Evolutionary conservation across 2,797 vertebrate species (phyloP), one percentile per base, ranked within the genome.

Genomic region (Pristis pectinata): DNA sequence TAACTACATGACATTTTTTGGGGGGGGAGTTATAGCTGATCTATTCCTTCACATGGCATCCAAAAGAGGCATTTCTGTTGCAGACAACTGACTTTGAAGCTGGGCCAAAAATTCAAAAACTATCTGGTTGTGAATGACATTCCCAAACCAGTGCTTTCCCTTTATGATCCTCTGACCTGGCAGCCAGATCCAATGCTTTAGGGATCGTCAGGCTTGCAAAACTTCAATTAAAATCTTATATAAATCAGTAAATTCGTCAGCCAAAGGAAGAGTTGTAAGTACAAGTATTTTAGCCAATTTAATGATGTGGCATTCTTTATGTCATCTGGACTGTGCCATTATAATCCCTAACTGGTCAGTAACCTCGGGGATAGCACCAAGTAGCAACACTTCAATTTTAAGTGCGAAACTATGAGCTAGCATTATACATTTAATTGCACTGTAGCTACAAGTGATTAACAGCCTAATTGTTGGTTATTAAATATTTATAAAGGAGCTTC

Each of bases 401-500:
- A 94, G 44, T 76, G 67, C 27, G 44, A 94, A 76, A 94, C 49
- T 94, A 74, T n/a, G 49, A 94, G 44, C 92, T 76, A 94, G 72
- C 72, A 53, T 94, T 72, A 70, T 74, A 94, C 72, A 72, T 53
- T 94, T 94, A 94, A 94, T 72, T 76, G 92, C 92, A 94, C 64
- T 5, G 13, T 76, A 94, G 44, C 92, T 76, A 74, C 41, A 93
- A 93, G 91, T 94, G 72, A 76, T 94, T 94, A 94, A 94, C 92
- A 94, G 70, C 44, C 74, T 91, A 94, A 94, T 94, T 74, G 72
- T 76, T 19, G 92, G 41, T 76, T 94, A 94, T 94, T 74, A 94
- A 94, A 74, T 74, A 74, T 94, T 94, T 74, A 94, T 94, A 94
- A 53, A 94, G 64, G 34, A 76, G 92, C 92, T 93, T 93, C 92